A percentile compares a stretch with the other conserved stretches of the same genome.
Evolutionary conservation across 2,113 vertebrate genomes (phyloP).

Genomic region (Falcunculus frontatus): DNA sequence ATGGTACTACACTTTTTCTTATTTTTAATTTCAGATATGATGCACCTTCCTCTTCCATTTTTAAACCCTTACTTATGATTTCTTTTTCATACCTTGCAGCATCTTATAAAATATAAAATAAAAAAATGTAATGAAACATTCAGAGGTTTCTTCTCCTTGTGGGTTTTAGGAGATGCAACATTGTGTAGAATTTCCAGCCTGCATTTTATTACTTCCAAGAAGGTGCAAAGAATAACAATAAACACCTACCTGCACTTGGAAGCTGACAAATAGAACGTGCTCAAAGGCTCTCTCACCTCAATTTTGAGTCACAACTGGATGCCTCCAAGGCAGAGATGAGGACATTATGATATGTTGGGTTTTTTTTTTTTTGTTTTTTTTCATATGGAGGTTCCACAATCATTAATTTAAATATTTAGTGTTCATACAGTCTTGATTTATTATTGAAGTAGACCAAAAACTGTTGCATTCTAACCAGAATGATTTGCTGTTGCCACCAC

Average conservation of each 20-base stretch:
- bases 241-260: background rate
- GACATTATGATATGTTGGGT: background rate
- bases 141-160: conserved; percentile 60
- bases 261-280: background rate
- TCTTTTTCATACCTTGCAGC: conserved; percentile 56
- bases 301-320: background rate
- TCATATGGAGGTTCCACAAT: background rate
- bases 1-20: background rate
- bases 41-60: conserved; percentile 39
- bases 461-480: background rate
- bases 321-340: background rate
- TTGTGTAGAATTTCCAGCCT: conserved; percentile 30
- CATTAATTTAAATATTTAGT: background rate
- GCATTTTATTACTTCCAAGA: conserved; percentile 62
- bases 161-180: conserved; percentile 57
- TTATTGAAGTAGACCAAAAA: background rate
- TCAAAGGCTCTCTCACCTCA: background rate
- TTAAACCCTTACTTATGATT: conserved; percentile 63
- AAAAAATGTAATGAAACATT: conserved; percentile 72
- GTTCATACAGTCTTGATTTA: background rate
- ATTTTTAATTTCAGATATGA: conserved; percentile 45
- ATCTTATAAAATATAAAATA: conserved; percentile 75
- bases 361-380: background rate
- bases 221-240: conserved; percentile 59
- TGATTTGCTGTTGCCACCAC: background rate